Evolutionary conservation across 1,140 invertebrate species (phyloP).

Genomic region (Zaprionus kolodkinae): DNA sequence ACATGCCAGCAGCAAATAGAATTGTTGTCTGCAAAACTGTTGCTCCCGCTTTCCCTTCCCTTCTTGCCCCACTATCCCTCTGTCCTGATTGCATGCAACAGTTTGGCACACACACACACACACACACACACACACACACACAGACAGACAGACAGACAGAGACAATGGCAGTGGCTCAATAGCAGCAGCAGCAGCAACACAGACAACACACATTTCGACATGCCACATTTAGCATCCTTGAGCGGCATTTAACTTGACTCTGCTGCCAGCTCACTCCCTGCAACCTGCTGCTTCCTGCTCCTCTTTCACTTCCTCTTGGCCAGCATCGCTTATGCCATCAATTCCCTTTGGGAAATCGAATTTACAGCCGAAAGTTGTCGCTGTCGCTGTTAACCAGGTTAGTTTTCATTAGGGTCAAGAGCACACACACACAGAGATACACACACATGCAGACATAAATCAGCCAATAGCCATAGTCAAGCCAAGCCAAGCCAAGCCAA

Average conservation of each 20-base stretch:
- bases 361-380: conserved; percentile 21
- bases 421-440: conserved; percentile 40
- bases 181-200: conserved; percentile 55
- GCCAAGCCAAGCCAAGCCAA: not conserved
- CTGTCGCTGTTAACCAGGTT: conserved; percentile 3
- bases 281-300: not conserved
- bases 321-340: conserved; percentile 64
- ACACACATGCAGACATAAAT: conserved; percentile 54
- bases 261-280: not conserved
- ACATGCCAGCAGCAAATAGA: conserved; percentile 72
- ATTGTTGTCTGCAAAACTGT: conserved; percentile 43
- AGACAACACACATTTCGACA: conserved; percentile 75
- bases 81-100: conserved; percentile 71
- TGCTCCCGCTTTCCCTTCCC: not conserved
- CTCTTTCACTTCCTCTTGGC: not conserved
- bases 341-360: conserved; percentile 49
- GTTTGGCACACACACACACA: conserved; percentile 51
- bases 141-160: conserved; percentile 29
- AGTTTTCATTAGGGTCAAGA: conserved; percentile 73
- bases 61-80: conserved; percentile 17
- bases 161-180: conserved; percentile 73
- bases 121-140: conserved; percentile 28
- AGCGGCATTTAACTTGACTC: conserved; percentile 78
- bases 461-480: conserved; percentile 58
- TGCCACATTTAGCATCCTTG: conserved; percentile 81